Percentiles rank a stretch among this genome's conserved stretches.
These are phyloP conservation scores for Orientallactaga bullata DNA, from an alignment of 2,113 vertebrate genomes.

Conservation along the genomic window DNA sequence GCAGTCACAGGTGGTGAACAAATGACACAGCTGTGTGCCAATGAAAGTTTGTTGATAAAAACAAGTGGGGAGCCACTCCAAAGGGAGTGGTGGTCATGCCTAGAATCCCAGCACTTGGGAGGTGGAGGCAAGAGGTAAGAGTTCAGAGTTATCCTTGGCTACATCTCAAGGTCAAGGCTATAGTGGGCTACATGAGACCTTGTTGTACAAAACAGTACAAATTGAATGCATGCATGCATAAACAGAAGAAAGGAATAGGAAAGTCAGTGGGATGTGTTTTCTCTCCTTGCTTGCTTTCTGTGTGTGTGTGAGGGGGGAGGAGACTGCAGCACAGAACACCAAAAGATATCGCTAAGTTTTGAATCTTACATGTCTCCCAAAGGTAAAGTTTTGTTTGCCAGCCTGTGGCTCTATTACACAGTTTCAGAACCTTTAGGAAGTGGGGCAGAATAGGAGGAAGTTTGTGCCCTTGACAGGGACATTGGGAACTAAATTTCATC, in stretches of 20 bases:
- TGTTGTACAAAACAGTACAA: neutral
- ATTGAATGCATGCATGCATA: neutral
- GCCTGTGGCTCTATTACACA: neutral
- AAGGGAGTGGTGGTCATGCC: neutral
- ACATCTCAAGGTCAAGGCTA: neutral
- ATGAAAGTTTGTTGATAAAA: constrained; percentile 47
- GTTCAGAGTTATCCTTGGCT: neutral
- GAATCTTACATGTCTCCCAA: neutral
- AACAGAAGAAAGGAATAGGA: too few relatives aligned
- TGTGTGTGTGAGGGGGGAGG: neutral
- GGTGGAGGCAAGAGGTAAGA: neutral
- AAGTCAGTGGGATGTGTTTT: rapidly evolving
- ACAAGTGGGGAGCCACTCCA: neutral
- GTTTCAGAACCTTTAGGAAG: neutral
- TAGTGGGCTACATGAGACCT: neutral
- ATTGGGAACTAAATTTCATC: too few relatives aligned
- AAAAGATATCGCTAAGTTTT: neutral
- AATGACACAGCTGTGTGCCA: neutral
- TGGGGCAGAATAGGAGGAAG: neutral
- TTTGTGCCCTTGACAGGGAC: neutral
- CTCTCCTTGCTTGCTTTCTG: neutral
- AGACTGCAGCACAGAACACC: neutral
- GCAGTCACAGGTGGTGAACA: neutral
- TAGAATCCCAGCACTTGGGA: neutral
- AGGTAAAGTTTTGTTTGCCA: neutral